phyloP scores from a whole-genome alignment of 2,113 vertebrate genomes.

The Pseudorhombus dupliciocellatus region DNA sequence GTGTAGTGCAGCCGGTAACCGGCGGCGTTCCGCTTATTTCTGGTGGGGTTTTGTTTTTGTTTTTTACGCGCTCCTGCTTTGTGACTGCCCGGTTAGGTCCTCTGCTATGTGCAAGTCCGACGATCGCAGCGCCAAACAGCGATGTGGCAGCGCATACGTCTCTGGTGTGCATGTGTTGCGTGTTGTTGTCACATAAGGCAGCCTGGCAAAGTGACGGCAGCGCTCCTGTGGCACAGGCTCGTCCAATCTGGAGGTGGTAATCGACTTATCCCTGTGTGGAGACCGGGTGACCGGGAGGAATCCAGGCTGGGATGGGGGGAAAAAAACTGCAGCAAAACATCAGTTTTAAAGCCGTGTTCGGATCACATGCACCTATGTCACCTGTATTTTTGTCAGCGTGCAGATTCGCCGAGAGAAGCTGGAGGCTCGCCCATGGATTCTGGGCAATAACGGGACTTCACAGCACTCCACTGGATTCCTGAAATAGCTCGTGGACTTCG shows the following conservation, averaged over 20 bases:
- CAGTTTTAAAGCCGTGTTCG: constrained; percentile 12
- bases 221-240: too few species aligned
- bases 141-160: constrained; percentile 6
- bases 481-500: constrained; percentile 20
- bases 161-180: neutral
- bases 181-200: neutral
- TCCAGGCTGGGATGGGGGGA: neutral
- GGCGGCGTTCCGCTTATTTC: neutral
- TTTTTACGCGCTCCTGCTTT: neutral
- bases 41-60: neutral
- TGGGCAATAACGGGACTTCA: neutral
- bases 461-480: neutral
- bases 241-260: neutral
- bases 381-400: neutral
- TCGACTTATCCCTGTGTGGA: neutral
- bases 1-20: neutral
- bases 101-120: constrained; percentile 2
- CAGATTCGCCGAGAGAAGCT: neutral
- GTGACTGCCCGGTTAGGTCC: constrained; percentile 40
- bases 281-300: neutral
- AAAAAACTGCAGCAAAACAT: constrained; percentile 8
- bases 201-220: neutral
- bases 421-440: neutral
- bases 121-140: constrained; percentile 30
- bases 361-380: neutral